Evolutionary conservation across 2,888 invertebrate genomes (phyloP), one percentile per base, ranked within the genome.

Genomic region (Agrochola circellaris): DNA sequence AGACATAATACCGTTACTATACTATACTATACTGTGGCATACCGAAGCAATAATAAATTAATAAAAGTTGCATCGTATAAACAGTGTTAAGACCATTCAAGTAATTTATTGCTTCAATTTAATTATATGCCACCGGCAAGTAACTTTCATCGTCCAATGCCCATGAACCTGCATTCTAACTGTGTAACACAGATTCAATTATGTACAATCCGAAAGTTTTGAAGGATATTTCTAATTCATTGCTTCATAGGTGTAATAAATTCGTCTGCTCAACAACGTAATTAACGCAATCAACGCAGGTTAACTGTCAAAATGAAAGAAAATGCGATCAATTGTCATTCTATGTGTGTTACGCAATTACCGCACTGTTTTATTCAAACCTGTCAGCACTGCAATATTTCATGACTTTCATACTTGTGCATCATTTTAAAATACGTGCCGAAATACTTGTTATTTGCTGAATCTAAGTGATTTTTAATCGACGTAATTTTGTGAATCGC

Each of bases 401-500:
- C 11, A 73, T 38, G 34, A 38, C 13, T 17, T 56, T 48, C 11
- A 65, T 17, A 58, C 1, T n/a, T 34, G 15, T 60, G 5, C 42
- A 42, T 51, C 1, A 17, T 67, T 60, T 38, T 38, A 60, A 8
- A 60, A 17, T 13, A 70, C 11, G 2, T 34, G 13, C 7, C 13
- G 58, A 65, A 54, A 68, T 61, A 64, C 30, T 56, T 54, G 26
- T 54, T 74, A 34, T 61, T 75, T 34, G 51, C 34, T 45, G 15
- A 82, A 61, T n/a, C 61, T 66, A 66, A 79, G 65, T 65, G 51
- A n/a, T 66, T 82, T 66, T 60, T 82, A 75, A 79, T 82, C 34
- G 34, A 30, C 30, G 75, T 23, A 73, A 64, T 78, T 73, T 81
- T n/a, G 62, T 64, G 81, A 64, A 64, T 80, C 62, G 23, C 23